These are phyloP conservation scores for Sebastes umbrosus DNA, from an alignment of 2,797 vertebrate species.

Conservation along the genomic window DNA sequence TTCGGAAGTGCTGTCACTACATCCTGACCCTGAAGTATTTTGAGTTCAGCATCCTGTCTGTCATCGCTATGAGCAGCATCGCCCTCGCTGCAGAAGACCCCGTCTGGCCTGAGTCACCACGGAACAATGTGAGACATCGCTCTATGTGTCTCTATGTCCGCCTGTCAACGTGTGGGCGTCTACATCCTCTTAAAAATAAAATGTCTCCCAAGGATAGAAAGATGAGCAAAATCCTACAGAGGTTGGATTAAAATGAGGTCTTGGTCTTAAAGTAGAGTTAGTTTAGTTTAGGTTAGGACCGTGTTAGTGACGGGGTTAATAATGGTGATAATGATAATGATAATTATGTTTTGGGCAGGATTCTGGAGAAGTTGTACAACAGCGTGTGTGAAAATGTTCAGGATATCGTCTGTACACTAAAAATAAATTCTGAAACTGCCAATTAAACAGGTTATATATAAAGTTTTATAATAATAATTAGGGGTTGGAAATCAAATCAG, in stretches of 20 bases:
- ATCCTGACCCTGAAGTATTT: slow-evolving; percentile 94
- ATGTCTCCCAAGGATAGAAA: not conserved
- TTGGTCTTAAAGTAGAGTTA: not conserved
- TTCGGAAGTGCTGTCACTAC: slow-evolving; percentile 92
- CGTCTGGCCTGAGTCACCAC: slow-evolving; percentile 86
- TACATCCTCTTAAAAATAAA: not conserved
- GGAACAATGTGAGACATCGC: slow-evolving; percentile 87
- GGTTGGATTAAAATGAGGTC: not conserved
- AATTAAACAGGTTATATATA: not conserved
- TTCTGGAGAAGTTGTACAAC: not conserved
- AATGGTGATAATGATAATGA: not conserved
- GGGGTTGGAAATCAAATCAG: no score
- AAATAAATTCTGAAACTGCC: not conserved
- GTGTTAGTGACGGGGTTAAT: not conserved
- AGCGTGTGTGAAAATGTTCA: not conserved
- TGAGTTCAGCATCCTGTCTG: slow-evolving; percentile 94
- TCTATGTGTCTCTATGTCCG: not conserved
- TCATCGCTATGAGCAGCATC: slow-evolving; percentile 97
- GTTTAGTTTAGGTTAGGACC: not conserved
- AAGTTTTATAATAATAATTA: not conserved
- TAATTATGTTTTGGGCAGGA: no score
- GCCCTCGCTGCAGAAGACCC: slow-evolving; percentile 94
- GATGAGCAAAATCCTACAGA: not conserved
- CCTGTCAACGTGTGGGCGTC: not conserved
- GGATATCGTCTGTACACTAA: not conserved